These are phyloP conservation scores for Craterocephalus amniculus DNA, from an alignment of 2,797 vertebrate genomes.

Conservation along the genomic window DNA sequence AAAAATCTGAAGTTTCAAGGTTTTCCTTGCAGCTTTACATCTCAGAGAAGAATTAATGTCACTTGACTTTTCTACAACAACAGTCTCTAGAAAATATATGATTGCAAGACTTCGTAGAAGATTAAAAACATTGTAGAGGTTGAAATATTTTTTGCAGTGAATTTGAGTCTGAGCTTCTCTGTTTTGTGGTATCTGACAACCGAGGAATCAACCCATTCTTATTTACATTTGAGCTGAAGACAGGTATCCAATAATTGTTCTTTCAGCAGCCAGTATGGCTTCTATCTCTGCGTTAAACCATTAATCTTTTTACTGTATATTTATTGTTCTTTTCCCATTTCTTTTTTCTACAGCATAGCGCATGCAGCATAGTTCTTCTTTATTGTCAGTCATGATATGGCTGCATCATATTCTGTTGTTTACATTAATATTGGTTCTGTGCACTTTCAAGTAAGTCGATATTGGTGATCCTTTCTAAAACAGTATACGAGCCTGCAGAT, in stretches of 20 bases:
- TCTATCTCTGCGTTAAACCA: slow-evolving; percentile 41
- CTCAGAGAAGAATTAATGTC: slow-evolving; percentile 10
- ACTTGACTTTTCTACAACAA: not conserved
- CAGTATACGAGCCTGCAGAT: too few relatives aligned
- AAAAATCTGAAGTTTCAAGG: not conserved
- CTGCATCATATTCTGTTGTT: slow-evolving; percentile 33
- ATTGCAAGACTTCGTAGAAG: not conserved
- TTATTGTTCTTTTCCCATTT: slow-evolving; percentile 14
- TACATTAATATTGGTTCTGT: slow-evolving; percentile 37
- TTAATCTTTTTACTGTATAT: slow-evolving; percentile 46
- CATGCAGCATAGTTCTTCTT: slow-evolving; percentile 19
- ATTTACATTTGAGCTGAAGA: slow-evolving; percentile 66
- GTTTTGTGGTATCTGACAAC: slow-evolving; percentile 57
- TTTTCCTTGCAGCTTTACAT: not conserved
- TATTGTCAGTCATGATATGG: slow-evolving; percentile 18
- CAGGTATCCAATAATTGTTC: slow-evolving; percentile 68
- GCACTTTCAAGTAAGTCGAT: slow-evolving; percentile 32
- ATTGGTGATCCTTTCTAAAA: slow-evolving; percentile 29
- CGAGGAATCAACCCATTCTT: slow-evolving; percentile 56
- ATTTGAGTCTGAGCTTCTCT: slow-evolving; percentile 34
- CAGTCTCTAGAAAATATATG: not conserved
- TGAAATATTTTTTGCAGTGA: slow-evolving; percentile 23
- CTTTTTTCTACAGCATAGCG: slow-evolving; percentile 8
- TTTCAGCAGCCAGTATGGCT: slow-evolving; percentile 60
- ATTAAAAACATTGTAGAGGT: slow-evolving; percentile 16